Base-by-base conservation (phyloP, 2,888 invertebrate species). In the Drosophila rellima region DNA sequence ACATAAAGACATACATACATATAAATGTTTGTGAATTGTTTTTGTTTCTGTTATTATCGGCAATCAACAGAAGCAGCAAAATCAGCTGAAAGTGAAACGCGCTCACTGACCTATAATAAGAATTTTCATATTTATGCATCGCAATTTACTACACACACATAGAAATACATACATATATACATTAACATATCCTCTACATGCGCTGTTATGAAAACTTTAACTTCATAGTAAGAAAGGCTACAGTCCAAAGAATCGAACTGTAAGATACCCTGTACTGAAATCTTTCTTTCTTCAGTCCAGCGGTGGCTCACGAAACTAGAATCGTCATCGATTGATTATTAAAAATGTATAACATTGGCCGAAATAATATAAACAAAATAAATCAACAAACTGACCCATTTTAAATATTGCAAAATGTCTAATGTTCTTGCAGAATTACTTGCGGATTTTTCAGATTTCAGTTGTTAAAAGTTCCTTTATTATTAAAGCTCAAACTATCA, bases 91-190 rank as follows among this genome's bases (percentile, higher is more conserved):
- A 85, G 86, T 83, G 74, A 84, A 85, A 73, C 78, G 80, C 84
- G 81, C 85, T 75, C 80, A 83, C 86, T 84, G 84, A 84, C 84
- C 84, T 84, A 85, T 84, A 82, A 84, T 84, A 84, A 86, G 70
- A 78, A 70, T 78, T 80, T 85, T 68, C 56, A 69, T 65, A 78
- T 78, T 71, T 56, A 70, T 62, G 42, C 67, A 51, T 51, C 42
- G 66, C 39, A 44, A 52, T 50, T 40, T 10, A 15, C 26, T 47
- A 37, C 23, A 44, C 54, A n/a, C 29, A 42, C 20, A 23, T n/a
- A 13, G n/a, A 35, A 7, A 29, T 10, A 13, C 11, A 65, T 2
- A 23, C 13, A 37, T n/a, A 42, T 26, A 37, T 15, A 20, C 26
- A 56, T 29, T 23, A 40, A 5, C 20, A 57, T 37, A 18, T 17